phyloP scores from a whole-genome alignment of 2,888 invertebrate genomes.

The Drosophila planitibia region DNA sequence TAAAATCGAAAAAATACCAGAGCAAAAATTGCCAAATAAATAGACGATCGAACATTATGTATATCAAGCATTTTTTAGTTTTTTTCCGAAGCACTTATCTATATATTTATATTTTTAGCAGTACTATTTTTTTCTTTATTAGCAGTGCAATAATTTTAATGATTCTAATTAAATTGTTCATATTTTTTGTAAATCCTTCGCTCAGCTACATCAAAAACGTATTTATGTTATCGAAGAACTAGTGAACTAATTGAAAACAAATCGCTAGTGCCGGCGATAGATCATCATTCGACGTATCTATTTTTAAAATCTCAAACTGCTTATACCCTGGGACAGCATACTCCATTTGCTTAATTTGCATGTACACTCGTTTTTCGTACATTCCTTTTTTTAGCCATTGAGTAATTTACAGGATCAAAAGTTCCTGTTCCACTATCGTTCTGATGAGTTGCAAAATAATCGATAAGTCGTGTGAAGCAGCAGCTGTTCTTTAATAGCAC shows the following conservation, averaged over 20 bases:
- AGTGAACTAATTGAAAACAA: not conserved
- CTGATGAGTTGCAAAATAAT: not conserved
- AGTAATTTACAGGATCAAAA: not conserved
- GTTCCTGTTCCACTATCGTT: not conserved
- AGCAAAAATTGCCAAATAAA: not conserved
- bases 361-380: not conserved
- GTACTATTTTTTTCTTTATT: not conserved
- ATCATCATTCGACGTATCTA: not conserved
- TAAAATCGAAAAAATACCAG: not conserved
- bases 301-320: not conserved
- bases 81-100: not conserved
- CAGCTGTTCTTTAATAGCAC: not conserved
- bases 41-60: not conserved
- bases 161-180: not conserved
- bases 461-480: not conserved
- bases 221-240: not conserved
- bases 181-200: not conserved
- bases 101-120: not conserved
- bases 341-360: not conserved
- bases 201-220: not conserved
- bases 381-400: not conserved
- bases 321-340: not conserved
- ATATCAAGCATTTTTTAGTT: not conserved
- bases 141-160: not conserved
- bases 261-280: slow-evolving; percentile 16